phyloP scores from a whole-genome alignment of 2,888 invertebrate species.

The Drosophila tripunctata region DNA sequence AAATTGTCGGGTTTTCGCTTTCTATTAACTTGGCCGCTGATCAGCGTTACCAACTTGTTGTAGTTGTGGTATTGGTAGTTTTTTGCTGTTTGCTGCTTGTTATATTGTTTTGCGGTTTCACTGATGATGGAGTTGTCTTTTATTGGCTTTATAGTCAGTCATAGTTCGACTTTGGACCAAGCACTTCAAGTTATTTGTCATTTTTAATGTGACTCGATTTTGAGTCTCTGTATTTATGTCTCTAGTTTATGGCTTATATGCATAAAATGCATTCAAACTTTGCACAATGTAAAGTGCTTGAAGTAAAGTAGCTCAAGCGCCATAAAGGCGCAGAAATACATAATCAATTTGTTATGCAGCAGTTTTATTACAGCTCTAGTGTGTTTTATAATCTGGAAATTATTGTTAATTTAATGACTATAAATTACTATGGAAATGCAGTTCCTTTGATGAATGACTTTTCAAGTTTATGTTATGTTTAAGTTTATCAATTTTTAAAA shows the following conservation, averaged over 20 bases:
- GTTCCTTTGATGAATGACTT: too few species aligned
- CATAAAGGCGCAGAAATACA: neutral
- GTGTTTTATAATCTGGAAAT: neutral
- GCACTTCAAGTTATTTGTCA: slow-evolving; percentile 33
- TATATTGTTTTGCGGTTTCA: slow-evolving; percentile 29
- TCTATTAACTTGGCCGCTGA: slow-evolving; percentile 63
- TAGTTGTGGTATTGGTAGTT: slow-evolving; percentile 4
- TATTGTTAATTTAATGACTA: neutral
- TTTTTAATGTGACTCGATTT: neutral
- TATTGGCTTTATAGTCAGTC: slow-evolving; percentile 41
- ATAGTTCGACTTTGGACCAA: slow-evolving; percentile 42
- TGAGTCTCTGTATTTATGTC: slow-evolving; percentile 14
- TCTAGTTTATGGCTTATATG: slow-evolving; percentile 4
- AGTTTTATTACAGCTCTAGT: neutral
- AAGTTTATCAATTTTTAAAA: too few species aligned
- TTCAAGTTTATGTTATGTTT: too few species aligned
- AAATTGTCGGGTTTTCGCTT: slow-evolving; percentile 77
- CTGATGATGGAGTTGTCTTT: slow-evolving; percentile 54
- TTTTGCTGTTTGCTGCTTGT: slow-evolving; percentile 3
- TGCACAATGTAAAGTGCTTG: neutral
- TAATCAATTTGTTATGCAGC: neutral
- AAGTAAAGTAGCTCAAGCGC: neutral
- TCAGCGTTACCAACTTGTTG: slow-evolving; percentile 26
- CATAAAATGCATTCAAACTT: neutral
- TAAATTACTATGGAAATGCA: too few species aligned